Evolutionary conservation across 2,113 vertebrate species (phyloP).

Genomic region (Aplodontia rufa): DNA sequence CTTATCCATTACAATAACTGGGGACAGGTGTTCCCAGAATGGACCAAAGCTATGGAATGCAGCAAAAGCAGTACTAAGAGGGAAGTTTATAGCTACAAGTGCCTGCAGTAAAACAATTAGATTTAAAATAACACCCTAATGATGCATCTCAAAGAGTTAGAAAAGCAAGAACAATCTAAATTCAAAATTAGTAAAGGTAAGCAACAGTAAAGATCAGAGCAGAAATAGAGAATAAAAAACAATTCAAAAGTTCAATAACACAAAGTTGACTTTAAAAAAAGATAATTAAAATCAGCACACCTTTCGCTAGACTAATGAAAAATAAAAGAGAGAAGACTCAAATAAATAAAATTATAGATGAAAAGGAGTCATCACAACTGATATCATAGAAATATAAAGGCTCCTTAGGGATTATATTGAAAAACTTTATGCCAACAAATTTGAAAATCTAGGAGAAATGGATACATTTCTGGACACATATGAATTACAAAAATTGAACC

Average conservation of each 20-base stretch:
- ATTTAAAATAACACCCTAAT: not conserved
- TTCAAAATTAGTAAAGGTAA: not conserved
- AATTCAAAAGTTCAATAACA: too few relatives aligned
- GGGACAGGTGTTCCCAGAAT: not conserved
- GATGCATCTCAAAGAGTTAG: not conserved
- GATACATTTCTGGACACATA: not conserved
- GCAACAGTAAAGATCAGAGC: not conserved
- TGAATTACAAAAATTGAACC: not conserved
- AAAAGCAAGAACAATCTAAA: not conserved
- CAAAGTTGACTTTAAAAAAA: not conserved
- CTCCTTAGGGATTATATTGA: not conserved
- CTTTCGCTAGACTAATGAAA: not conserved
- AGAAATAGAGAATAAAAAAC: not conserved
- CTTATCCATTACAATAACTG: not conserved
- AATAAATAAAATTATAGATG: not conserved
- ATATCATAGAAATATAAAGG: not conserved
- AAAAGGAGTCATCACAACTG: not conserved
- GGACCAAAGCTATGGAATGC: not conserved
- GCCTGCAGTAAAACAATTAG: not conserved
- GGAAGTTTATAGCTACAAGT: not conserved
- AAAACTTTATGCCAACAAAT: not conserved
- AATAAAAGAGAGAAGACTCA: not conserved
- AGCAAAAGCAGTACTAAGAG: not conserved
- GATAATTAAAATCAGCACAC: not conserved
- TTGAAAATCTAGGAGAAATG: not conserved